Conservation (phyloP, 2,113 vertebrate species). For the Onychorhynchus coronatus region DNA sequence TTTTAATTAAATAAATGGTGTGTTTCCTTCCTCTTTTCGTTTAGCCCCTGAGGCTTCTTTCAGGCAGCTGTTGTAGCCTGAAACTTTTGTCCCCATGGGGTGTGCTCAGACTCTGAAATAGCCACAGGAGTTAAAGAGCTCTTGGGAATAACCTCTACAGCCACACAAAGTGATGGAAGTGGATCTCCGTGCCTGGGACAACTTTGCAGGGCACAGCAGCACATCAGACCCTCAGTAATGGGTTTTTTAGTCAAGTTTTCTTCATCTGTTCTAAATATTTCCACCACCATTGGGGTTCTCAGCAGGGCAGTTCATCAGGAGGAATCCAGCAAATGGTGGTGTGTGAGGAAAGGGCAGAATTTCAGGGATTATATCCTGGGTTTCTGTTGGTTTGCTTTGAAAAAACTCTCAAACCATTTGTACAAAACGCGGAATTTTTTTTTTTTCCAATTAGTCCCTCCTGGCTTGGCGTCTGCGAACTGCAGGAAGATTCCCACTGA, state of each 20-base stretch:
- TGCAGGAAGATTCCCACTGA: neutral
- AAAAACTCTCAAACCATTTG: neutral
- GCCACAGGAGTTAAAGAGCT: neutral
- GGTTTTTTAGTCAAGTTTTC: neutral
- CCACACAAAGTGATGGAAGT: neutral
- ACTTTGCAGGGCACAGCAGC: neutral
- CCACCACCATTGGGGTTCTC: neutral
- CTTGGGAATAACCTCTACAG: neutral
- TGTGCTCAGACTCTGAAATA: neutral
- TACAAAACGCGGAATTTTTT: neutral
- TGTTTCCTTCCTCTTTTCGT: neutral
- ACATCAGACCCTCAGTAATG: neutral
- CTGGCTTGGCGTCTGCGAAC: neutral
- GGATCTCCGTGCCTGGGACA: neutral
- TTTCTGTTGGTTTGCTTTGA: neutral
- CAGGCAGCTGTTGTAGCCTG: neutral
- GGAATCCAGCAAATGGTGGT: neutral
- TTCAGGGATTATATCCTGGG: neutral
- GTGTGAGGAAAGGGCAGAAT: neutral
- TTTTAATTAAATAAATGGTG: neutral
- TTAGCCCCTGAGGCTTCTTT: neutral
- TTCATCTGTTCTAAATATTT: neutral
- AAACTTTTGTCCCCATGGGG: neutral
- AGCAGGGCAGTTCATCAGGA: neutral
- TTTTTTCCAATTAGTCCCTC: neutral